Evolutionary conservation across 2,113 vertebrate species (phyloP).

Genomic region (Gallinago media): DNA sequence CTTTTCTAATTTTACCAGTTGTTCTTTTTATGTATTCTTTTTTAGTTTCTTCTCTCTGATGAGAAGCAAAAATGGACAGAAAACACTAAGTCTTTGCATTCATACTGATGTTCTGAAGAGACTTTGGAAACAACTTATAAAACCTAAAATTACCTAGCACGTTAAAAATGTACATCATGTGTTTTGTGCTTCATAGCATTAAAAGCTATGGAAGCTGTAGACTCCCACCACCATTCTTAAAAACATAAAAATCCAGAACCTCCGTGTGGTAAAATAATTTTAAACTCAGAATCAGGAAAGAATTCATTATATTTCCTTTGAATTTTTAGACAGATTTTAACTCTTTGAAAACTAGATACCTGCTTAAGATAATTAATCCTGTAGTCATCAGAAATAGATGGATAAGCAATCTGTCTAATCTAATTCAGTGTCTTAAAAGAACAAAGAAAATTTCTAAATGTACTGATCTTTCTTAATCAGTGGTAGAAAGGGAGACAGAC

Average conservation of each 20-base stretch:
- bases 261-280: neutral
- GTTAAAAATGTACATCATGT: neutral
- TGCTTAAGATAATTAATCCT: neutral
- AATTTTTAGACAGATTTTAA: neutral
- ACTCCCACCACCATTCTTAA: neutral
- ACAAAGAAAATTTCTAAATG: neutral
- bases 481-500: neutral
- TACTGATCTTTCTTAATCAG: neutral
- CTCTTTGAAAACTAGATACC: neutral
- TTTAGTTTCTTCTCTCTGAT: neutral
- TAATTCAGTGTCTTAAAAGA: neutral
- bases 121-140: neutral
- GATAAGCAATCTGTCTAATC: neutral
- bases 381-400: neutral
- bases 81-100: neutral
- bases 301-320: neutral
- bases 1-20: neutral
- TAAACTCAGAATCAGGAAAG: neutral
- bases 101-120: neutral
- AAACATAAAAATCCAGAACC: neutral
- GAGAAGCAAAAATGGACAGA: neutral
- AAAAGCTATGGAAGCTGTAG: neutral
- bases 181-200: neutral
- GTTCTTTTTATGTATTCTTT: neutral
- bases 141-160: neutral